A percentile compares a stretch with the other conserved stretches of the same genome.
phyloP scores from a whole-genome alignment of 2,113 vertebrate species.

The Merops nubicus region DNA sequence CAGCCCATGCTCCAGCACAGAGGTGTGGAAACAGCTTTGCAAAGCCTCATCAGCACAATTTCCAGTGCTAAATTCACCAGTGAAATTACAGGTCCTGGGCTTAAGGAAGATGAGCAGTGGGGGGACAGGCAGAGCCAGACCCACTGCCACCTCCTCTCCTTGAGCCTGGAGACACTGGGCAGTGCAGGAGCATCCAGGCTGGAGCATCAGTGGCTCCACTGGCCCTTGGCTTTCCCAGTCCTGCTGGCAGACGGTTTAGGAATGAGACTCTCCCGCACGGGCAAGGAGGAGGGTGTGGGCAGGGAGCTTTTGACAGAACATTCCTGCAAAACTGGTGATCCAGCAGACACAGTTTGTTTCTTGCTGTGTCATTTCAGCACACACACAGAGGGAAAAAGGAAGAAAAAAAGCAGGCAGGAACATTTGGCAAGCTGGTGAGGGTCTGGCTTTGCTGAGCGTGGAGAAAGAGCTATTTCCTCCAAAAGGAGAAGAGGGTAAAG shows the following conservation, averaged over 20 bases:
- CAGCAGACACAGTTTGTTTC: conserved; percentile 57
- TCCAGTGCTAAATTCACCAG: not conserved
- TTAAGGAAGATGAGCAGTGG: conserved; percentile 4
- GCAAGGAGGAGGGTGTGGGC: conserved; percentile 37
- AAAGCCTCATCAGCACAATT: not conserved
- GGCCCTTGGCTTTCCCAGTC: not conserved
- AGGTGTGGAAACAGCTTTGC: not conserved
- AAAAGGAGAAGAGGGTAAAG: not conserved
- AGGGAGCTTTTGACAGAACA: conserved; percentile 14
- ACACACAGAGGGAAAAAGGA: not conserved
- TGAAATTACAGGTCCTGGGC: not conserved
- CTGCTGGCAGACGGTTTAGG: conserved; percentile 28
- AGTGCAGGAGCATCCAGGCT: not conserved
- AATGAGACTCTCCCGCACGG: conserved; percentile 35
- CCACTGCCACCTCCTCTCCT: not conserved
- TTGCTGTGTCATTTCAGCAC: conserved; percentile 56
- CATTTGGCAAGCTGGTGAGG: conserved; percentile 30
- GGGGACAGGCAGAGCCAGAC: not conserved
- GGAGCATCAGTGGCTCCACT: not conserved
- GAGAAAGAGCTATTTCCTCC: not conserved
- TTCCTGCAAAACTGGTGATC: conserved; percentile 12
- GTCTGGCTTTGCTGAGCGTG: conserved; percentile 8
- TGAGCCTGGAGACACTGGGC: not conserved
- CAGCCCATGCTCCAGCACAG: not conserved
- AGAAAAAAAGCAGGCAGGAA: not conserved